Percentiles rank a stretch among this genome's conserved stretches.
Evolutionary conservation across 2,113 vertebrate species (phyloP).

Genomic region (Gavialis gangeticus): DNA sequence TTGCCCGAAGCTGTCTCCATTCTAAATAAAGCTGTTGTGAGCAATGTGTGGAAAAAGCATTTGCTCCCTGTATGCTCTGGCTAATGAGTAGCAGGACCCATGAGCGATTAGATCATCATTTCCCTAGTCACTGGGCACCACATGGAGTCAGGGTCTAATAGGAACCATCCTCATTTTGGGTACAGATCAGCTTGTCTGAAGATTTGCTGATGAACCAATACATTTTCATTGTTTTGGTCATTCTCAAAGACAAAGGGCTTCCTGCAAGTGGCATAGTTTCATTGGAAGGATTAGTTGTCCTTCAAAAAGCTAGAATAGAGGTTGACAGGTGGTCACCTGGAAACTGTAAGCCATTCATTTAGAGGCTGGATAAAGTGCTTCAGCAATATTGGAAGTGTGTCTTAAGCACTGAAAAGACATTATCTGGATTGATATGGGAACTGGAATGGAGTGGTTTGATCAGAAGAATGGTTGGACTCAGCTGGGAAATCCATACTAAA

Average conservation of each 20-base stretch:
- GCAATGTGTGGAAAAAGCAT: too few species aligned
- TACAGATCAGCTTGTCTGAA: neutral
- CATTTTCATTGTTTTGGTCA: neutral
- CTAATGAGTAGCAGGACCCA: too few species aligned
- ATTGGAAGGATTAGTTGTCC: fast-evolving
- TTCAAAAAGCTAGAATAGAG: neutral
- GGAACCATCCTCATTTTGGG: too few species aligned
- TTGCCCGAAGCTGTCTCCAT: too few species aligned
- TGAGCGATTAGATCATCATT: too few species aligned
- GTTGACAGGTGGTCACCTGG: too few species aligned
- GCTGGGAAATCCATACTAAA: fast-evolving
- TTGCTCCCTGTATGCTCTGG: too few species aligned
- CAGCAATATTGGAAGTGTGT: too few species aligned
- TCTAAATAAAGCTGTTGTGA: too few species aligned
- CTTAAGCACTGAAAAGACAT: too few species aligned
- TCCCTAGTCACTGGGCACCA: too few species aligned
- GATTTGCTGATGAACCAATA: neutral
- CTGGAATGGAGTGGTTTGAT: neutral
- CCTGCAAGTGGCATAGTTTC: neutral
- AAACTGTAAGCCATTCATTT: neutral
- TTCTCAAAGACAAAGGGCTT: neutral
- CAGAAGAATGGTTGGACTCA: neutral
- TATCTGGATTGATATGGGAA: neutral
- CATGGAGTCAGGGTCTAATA: too few species aligned
- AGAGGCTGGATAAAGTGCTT: neutral